Base-by-base conservation (phyloP, 1,140 invertebrate genomes). In the Drosophila virilis region DNA sequence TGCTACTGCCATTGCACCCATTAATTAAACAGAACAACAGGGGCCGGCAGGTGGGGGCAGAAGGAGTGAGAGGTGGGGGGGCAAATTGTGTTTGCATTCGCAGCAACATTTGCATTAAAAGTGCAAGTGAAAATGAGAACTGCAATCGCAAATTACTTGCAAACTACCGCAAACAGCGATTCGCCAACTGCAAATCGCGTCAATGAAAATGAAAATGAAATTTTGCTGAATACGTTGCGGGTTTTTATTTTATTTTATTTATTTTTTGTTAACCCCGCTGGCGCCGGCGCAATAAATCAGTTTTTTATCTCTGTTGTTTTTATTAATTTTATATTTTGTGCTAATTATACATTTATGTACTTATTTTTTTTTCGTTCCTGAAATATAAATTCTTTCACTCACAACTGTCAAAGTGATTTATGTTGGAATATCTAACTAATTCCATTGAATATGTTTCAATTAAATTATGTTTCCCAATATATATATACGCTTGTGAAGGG, bases 41-140 rank as follows among this genome's bases (percentile, higher is more conserved):
- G 33, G 13, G 32, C 22, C 22, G 10, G 10, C 48, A 50, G 3
- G 9, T 13, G n/a, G 9, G 35, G 9, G 35, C 22, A 5, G 22
- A 17, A 17, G 17, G 17, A 1, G 17, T 17, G 4, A 0, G 17
- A 17, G 45, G 45, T 10, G 46, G 7, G 28, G 8, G 38, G 13
- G 32, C 15, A 45, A 17, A 51, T 40, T 55, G 60, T 81, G 70
- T 79, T 82, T 78, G 64, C 79, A 58, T 80, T 65, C 65, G 43
- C 43, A 38, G 77, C 80, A 74, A 83, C 22, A 84, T 88, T 82
- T 85, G 81, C 81, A 85, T 85, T 78, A 61, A 89, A 88, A 88
- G 77, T 45, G 83, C 84, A 88, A 88, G 83, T 88, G 83, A 83
- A 89, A 88, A 88, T 79, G 74, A 68, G 60, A 82, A 81, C 57